Evolutionary conservation across 1,140 invertebrate genomes (phyloP), one percentile per base, ranked within the genome.

Genomic region (Caenorhabditis tropicalis): DNA sequence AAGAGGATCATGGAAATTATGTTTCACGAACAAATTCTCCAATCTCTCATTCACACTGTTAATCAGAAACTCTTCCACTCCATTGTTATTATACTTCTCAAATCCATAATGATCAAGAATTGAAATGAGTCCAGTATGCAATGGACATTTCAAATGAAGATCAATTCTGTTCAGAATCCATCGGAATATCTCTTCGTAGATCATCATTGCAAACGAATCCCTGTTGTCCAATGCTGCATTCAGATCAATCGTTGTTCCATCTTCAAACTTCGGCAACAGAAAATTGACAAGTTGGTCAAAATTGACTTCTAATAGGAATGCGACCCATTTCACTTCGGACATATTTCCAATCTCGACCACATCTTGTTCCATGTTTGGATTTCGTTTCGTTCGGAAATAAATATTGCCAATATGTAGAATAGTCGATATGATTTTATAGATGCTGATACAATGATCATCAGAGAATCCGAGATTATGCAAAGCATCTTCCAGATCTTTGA

Each of bases 111-210:
- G 39, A n/a, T 85, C 84, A 10, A 82, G 27, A 24, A 85, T 70
- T 0, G 56, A 48, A 56, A 85, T 85, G 1, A 56, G 16, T 12
- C 60, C 84, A 7, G 84, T 85, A 9, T 39, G 48, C 24, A 85
- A 36, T 24, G 36, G 27, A 60, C 80, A 85, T 33, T 82, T 85
- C 53, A 85, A 79, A 19, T 82, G 46, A n/a, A 74, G 48, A 48
- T 27, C 33, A 48, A 85, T 85, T n/a, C 70, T 27, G n/a, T n/a
- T 49, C 1, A 85, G 27, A 12, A 85, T 21, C 84, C 84, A 85
- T 56, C 82, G 70, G 84, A 85, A 82, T 10, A 85, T 43, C n/a
- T 85, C 84, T 33, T 85, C 84, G 21, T 85, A 85, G 24, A 85
- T 49, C 80, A 82, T 15, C 60, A 60, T 56, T 7, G 84, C 84